Evolutionary conservation across 2,888 invertebrate genomes (phyloP), one percentile per base, ranked within the genome.

Genomic region (Amphipoea lucens): DNA sequence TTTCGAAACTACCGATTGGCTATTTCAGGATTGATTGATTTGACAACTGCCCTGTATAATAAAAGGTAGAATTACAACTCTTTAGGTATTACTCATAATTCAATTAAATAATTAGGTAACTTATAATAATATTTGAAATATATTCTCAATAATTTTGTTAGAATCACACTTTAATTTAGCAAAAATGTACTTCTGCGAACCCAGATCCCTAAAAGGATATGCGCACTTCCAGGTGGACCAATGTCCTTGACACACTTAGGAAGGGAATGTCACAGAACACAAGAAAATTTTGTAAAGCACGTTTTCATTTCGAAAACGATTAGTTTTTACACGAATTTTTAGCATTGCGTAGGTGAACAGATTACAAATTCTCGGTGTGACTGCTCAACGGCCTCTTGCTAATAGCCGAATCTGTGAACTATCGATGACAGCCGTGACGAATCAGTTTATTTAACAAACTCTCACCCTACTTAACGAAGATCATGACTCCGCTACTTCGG

Each of bases 401-500:
- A 79, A 74, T 29, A 76, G n/a, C 54, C 73, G 23, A 82, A 82
- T 78, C 85, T 73, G 72, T 81, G 62, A 80, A 78, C 57, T 69
- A 74, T 84, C 69, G 78, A 70, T 67, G 78, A 75, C 76, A 82
- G 29, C 57, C 76, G 71, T 85, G 79, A 80, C 78, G 69, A 67
- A 71, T 76, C 82, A n/a, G 71, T 76, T 68, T 78, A 68, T 71
- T 63, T 36, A 75, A 71, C 57, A 76, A 70, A 66, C 71, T 83
- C 81, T 83, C 79, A 86, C 74, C 84, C 82, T 79, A 86, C 78
- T 87, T 79, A 81, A 71, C 70, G 57, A 83, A 87, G 83, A 89
- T 88, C 75, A 78, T 79, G 82, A 86, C 81, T 70, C 66, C 29
- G 78, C 67, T 79, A 71, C 78, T 81, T 62, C 63, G 54, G 80